Base-by-base conservation (phyloP, 2,888 invertebrate genomes). In the Nephrotoma guestfalica region DNA sequence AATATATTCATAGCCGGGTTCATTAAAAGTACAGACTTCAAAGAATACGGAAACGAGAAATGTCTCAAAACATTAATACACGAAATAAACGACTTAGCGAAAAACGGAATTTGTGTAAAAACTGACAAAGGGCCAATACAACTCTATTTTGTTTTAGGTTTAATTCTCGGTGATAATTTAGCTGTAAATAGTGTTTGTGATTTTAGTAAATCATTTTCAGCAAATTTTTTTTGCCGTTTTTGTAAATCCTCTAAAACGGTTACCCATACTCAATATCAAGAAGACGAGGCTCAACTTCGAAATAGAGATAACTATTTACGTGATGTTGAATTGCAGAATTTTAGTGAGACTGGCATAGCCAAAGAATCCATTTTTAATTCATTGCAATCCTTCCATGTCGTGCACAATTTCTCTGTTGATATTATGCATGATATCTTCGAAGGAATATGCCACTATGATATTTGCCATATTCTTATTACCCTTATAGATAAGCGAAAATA, bases 141-240 rank as follows among this genome's bases (percentile, higher is more conserved):
- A 86, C 11, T 87, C 1, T 45, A 86, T 40, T 86, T 86, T 83
- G 42, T 47, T 83, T 83, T 87, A 86, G 87, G 86, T 13, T 86
- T 86, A 85, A 45, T 87, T 43, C 41, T 86, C 4, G 87, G 86
- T 11, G 86, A 87, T 47, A 87, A 87, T 87, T 85, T 87, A 85
- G 87, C 85, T 2, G 40, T 86, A 40, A 86, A 86, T 43, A 41
- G 7, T 30, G 57, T 87, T 15, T 51, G 86, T 71, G 87, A 86
- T 9, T 87, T 87, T 83, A 15, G 71, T 7, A 30, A 85, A 4
- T 86, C 87, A 7, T 87, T 86, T 87, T 86, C 86, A 15, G 45
- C 51, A 1, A 85, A 86, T 9, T 86, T 84, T 41, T 87, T 41
- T 86, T 87, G 86, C 11, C 57, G 86, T 42, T 43, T 86, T 86